Evolutionary conservation across 1,140 invertebrate species (phyloP).

Genomic region (Parapsyche elsis): DNA sequence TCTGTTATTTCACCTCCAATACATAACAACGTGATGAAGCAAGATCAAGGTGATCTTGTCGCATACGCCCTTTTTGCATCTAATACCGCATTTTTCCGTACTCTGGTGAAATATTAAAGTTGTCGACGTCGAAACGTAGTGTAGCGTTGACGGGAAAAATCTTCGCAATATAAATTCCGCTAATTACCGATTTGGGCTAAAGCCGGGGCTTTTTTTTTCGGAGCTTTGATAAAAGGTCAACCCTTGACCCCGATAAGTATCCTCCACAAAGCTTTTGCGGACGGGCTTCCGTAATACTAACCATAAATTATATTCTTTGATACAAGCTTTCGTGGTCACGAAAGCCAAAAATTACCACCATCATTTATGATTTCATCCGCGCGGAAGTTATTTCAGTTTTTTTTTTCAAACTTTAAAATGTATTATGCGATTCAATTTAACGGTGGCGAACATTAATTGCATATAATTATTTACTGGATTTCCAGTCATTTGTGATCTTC

Average conservation of each 20-base stretch:
- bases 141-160: no score
- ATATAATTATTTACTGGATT: no score
- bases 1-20: no score
- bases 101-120: no score
- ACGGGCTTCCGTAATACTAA: slow-evolving; percentile 6
- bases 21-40: no score
- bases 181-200: not conserved
- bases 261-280: slow-evolving; percentile 2
- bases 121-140: no score
- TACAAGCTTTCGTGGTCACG: slow-evolving; percentile 10
- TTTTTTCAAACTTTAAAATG: not conserved
- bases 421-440: no score
- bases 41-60: no score
- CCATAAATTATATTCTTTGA: slow-evolving; percentile 12
- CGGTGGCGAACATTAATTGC: no score
- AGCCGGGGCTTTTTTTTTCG: not conserved
- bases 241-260: slow-evolving; percentile 10
- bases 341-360: slow-evolving; percentile 11
- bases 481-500: no score
- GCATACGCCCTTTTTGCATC: no score
- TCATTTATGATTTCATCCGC: slow-evolving; percentile 5
- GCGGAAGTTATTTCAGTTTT: not conserved
- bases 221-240: slow-evolving; percentile 1
- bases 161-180: not conserved
- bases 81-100: no score